phyloP scores from a whole-genome alignment of 2,888 invertebrate genomes.

The Erebia palarica region DNA sequence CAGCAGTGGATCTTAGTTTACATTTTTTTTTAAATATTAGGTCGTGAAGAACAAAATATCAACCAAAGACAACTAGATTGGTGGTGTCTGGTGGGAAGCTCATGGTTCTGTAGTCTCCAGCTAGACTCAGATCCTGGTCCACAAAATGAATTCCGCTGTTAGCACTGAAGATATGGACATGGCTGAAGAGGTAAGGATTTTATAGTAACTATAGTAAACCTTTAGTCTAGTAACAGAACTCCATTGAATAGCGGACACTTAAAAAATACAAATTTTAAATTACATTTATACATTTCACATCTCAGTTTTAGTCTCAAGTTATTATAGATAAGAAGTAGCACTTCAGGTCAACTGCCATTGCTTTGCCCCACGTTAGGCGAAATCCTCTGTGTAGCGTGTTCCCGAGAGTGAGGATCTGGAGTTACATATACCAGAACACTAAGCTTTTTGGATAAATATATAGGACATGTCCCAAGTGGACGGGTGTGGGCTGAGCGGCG shows the following conservation, averaged over 20 bases:
- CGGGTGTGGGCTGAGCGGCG: constrained; percentile 81
- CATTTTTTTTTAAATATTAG: constrained; percentile 13
- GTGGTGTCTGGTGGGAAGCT: constrained; percentile 36
- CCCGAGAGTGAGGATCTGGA: too few species aligned
- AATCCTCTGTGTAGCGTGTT: too few species aligned
- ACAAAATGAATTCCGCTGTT: constrained; percentile 75
- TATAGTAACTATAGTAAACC: not conserved
- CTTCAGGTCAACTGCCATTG: too few species aligned
- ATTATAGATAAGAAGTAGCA: too few species aligned
- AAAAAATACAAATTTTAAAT: not conserved
- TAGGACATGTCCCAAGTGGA: constrained; percentile 78
- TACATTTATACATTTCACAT: not conserved
- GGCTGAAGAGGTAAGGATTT: constrained; percentile 80
- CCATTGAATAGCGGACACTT: too few species aligned
- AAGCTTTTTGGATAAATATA: not conserved
- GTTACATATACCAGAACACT: too few species aligned
- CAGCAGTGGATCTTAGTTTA: too few species aligned
- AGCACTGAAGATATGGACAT: constrained; percentile 87
- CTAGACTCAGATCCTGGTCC: constrained; percentile 53
- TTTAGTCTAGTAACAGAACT: too few species aligned
- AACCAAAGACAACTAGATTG: constrained; percentile 14
- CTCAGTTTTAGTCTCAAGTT: too few species aligned
- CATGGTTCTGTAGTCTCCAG: constrained; percentile 64
- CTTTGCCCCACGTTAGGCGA: too few species aligned
- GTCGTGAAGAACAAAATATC: constrained; percentile 28